phyloP scores from a whole-genome alignment of 2,113 vertebrate species.

The Bucco capensis region DNA sequence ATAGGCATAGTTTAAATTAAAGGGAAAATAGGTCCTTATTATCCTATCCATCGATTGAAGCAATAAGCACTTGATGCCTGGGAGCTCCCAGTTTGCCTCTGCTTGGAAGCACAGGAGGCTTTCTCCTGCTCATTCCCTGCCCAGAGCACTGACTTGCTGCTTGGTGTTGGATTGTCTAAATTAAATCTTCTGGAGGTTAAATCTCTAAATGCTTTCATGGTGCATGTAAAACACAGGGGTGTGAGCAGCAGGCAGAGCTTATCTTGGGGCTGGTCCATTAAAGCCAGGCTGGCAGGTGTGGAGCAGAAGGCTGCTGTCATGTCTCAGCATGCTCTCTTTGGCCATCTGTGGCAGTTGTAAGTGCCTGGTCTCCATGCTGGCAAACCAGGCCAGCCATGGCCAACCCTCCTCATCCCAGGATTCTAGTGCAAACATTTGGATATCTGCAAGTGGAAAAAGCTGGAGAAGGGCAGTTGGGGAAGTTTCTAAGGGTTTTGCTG shows the following conservation, averaged over 20 bases:
- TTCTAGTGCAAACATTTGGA: not conserved
- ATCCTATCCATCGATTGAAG: not conserved
- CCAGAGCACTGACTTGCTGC: not conserved
- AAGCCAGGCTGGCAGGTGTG: accelerated
- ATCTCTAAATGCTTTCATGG: not conserved
- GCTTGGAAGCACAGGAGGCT: not conserved
- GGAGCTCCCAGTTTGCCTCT: not conserved
- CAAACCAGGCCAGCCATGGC: not conserved
- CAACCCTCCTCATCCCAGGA: accelerated
- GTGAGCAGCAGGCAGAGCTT: not conserved
- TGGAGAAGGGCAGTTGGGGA: not conserved
- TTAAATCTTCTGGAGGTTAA: not conserved
- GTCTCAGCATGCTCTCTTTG: accelerated
- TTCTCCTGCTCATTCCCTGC: not conserved
- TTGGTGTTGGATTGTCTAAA: not conserved
- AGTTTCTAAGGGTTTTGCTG: not conserved
- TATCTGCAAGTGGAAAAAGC: not conserved
- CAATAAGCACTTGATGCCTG: not conserved
- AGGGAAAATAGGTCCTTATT: not conserved
- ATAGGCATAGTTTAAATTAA: slow-evolving; percentile 15
- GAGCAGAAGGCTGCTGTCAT: not conserved
- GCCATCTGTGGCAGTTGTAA: not conserved
- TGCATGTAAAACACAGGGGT: not conserved
- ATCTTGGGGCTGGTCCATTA: accelerated
- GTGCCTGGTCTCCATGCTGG: accelerated